Base-by-base conservation (phyloP, 92 coral and sea anemone species). In the Epizoanthus fatuus region DNA sequence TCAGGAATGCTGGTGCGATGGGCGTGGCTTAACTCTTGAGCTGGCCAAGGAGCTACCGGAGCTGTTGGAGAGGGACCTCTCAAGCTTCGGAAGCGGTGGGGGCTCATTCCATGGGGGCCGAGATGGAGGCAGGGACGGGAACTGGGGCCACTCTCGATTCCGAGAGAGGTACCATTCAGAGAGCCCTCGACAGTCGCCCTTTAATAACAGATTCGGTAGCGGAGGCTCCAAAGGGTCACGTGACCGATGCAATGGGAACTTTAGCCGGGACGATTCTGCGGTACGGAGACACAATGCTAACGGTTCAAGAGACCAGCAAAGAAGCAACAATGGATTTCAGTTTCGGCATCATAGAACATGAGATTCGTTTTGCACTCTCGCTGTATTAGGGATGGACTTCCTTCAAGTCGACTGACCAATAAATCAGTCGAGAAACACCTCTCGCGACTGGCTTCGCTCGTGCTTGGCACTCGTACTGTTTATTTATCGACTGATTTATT, bases 41-140 rank as follows among this genome's bases (percentile, higher is more conserved):
- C 70, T 83, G 45, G 93, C 98, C 52, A 89, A 74, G 37, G 92
- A 97, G 51, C 88, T 97, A 10, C 99, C 99, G 4, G 99, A 95
- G 32, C 90, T 97, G 15, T 62, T 72, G 1, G 95, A 88, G 75
- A 86, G 91, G 38, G 64, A 70, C 2, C 86, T n/a, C 32, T 78
- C 87, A 71, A 72, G 85, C n/a, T 78, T 5, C 54, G 83, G 90
- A 62, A 54, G 69, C 3, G 84, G 88, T 13, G 86, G 89, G 64
- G 87, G 87, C 38, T 78, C 93, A 9, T 74, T 80, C 47, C 81
- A 88, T 60, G 84, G 80, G 38, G 69, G 88, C 16, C 70, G 77
- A 22, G 76, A 83, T 15, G 84, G 92, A 55, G 84, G 76, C 29
- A 79, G 86, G 62, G 81, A 71, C 58, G 69, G 70, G 32, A 63